Conservation (phyloP, 1,140 invertebrate genomes). For the Cyphomyrmex costatus region DNA sequence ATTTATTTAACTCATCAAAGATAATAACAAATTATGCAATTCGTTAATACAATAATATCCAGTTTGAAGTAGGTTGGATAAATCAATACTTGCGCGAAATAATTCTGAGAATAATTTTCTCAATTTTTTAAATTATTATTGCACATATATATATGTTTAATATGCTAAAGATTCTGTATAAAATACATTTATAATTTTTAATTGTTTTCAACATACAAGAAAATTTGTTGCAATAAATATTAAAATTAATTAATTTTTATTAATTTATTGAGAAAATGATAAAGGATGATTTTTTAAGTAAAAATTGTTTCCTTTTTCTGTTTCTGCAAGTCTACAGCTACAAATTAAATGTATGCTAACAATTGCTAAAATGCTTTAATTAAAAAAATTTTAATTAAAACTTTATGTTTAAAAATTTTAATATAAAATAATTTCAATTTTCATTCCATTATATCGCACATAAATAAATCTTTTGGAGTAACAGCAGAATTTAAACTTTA, state of each 20-base stretch:
- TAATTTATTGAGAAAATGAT: not conserved
- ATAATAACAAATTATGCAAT: not conserved
- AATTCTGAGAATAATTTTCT: not conserved
- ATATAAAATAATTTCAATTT: not conserved
- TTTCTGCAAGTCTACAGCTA: too few relatives aligned
- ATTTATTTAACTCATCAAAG: not conserved
- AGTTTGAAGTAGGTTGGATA: not conserved
- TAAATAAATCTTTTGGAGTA: not conserved
- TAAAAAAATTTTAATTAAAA: not conserved
- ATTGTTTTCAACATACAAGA: not conserved
- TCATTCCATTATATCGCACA: not conserved
- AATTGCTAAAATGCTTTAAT: constrained; percentile 15
- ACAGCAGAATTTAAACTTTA: not conserved
- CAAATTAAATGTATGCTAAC: not conserved
- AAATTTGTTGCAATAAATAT: constrained; percentile 11
- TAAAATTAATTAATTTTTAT: not conserved
- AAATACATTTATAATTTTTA: not conserved
- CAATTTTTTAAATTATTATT: too few relatives aligned
- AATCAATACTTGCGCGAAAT: not conserved
- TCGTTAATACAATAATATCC: not conserved
- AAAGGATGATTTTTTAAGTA: not conserved
- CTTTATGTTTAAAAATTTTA: not conserved
- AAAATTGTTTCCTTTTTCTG: too few relatives aligned
- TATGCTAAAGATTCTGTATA: not conserved
- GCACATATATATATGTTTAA: not conserved